Evolutionary conservation across 2,888 invertebrate species (phyloP).

Genomic region (Parochlus steinenii): DNA sequence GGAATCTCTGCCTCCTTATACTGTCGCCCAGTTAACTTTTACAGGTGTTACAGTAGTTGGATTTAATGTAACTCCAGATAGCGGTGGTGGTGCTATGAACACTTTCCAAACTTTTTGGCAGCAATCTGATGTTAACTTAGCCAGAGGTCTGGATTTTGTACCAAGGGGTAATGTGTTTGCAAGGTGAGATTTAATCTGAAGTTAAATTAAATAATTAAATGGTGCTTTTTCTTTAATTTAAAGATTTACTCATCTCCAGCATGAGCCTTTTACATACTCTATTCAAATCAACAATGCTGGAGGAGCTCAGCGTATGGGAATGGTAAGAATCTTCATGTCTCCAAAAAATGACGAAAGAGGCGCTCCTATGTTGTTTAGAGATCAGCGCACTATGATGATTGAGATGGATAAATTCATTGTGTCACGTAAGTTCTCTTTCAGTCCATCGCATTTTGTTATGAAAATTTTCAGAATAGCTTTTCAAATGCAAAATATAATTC

Average conservation of each 20-base stretch:
- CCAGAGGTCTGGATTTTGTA: constrained; percentile 66
- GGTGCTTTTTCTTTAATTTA: constrained; percentile 5
- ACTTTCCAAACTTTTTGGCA: constrained; percentile 58
- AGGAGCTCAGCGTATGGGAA: constrained; percentile 33
- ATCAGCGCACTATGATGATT: constrained; percentile 50
- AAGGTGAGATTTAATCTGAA: constrained; percentile 46
- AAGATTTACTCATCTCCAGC: constrained; percentile 22
- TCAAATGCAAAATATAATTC: too few species aligned
- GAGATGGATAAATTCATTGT: constrained; percentile 59
- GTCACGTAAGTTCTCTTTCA: constrained; percentile 39
- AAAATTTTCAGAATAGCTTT: constrained; percentile 54
- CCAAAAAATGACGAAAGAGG: constrained; percentile 55
- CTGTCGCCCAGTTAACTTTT: constrained; percentile 26
- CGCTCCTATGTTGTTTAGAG: constrained; percentile 40
- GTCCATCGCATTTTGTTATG: constrained; percentile 28
- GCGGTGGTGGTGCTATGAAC: constrained; percentile 38
- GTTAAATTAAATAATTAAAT: constrained; percentile 35
- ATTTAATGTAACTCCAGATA: constrained; percentile 38
- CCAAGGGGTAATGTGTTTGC: constrained; percentile 58
- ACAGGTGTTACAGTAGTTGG: constrained; percentile 26
- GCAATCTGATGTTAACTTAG: constrained; percentile 58
- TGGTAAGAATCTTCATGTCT: constrained; percentile 51
- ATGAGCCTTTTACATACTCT: constrained; percentile 18
- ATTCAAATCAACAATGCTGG: constrained; percentile 14
- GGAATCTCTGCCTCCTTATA: constrained; percentile 48